Base-by-base conservation (phyloP, 2,888 invertebrate genomes). In the Eupelmus urozonus region DNA sequence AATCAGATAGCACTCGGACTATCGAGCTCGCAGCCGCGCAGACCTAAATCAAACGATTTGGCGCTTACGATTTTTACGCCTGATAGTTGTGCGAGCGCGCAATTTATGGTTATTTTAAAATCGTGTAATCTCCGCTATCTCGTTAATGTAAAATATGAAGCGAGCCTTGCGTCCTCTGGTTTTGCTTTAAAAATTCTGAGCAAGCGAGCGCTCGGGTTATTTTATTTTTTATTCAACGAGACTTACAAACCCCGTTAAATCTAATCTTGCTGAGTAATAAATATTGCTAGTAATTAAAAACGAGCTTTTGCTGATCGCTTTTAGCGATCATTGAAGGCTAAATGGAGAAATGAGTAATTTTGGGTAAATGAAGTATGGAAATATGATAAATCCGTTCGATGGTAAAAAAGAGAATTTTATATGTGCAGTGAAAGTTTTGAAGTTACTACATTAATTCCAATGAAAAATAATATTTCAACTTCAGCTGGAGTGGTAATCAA, bases 51-150 rank as follows among this genome's bases (percentile, higher is more conserved):
- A 79, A 76, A 66, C 49, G 69, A 74, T 78, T 79, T 71, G 76
- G 66, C 60, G 75, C 63, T 79, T 76, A 67, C 79, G 77, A 81
- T 82, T 82, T 82, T 81, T 80, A 78, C 78, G 78, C 74, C 74
- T 80, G 79, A 80, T 79, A 80, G 80, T 78, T 74, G 66, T 7
- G 18, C 16, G 2, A 42, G 53, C 51, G 67, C 70, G 45, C 45
- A 72, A 82, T 81, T 80, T 82, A 82, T 80, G 79, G 78, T 80
- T 82, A 81, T 82, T 81, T 82, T 79, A 72, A 80, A 82, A 81
- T 72, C 75, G 75, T 76, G 80, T 81, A 82, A 82, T 81, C 79
- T 82, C 65, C 9, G 77, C 80, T 80, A 80, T 82, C 78, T 72
- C 78, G 63, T 78, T 67, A 79, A 81, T 80, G 74, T 78, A 75